Conservation (phyloP, 2,888 invertebrate species). For the Spatulosminthurus flaviceps region DNA sequence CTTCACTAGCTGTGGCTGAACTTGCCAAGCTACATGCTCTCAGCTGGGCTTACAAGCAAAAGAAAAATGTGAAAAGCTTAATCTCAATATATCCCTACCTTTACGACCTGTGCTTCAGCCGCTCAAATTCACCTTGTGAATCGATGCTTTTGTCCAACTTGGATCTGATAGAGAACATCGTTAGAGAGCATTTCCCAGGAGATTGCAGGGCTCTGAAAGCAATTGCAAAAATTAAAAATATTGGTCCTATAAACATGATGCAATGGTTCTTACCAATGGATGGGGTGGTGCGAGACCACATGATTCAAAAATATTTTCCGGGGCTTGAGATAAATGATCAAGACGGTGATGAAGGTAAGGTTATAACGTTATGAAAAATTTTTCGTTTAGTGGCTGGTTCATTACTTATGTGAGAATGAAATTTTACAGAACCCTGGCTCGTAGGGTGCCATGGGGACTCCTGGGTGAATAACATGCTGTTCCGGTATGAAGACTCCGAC, state of each 20-base stretch:
- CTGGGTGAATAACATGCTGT: conserved; percentile 56
- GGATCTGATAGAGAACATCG: background rate
- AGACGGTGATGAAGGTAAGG: background rate
- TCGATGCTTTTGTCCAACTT: too few species aligned
- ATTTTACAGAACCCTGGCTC: conserved; percentile 48
- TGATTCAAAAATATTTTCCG: background rate
- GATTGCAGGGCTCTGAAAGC: conserved; percentile 26
- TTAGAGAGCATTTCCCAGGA: background rate
- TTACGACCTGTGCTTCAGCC: background rate
- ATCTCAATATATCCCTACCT: conserved; percentile 22
- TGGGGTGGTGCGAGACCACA: conserved; percentile 16
- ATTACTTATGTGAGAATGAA: too few species aligned
- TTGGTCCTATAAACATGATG: background rate
- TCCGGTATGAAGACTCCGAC: conserved; percentile 45
- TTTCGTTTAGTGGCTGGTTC: too few species aligned
- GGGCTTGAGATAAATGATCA: background rate
- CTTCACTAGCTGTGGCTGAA: conserved; percentile 52
- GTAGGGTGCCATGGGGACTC: conserved; percentile 51
- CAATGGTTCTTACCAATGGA: background rate
- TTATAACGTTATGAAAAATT: too few species aligned
- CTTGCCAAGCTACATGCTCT: conserved; percentile 54
- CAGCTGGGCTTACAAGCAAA: conserved; percentile 34
- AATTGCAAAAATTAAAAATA: background rate
- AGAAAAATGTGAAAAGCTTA: background rate
- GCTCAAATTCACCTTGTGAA: background rate